These are phyloP conservation scores for Blastobasis adustella DNA, from an alignment of 2,888 invertebrate species.

Conservation along the genomic window DNA sequence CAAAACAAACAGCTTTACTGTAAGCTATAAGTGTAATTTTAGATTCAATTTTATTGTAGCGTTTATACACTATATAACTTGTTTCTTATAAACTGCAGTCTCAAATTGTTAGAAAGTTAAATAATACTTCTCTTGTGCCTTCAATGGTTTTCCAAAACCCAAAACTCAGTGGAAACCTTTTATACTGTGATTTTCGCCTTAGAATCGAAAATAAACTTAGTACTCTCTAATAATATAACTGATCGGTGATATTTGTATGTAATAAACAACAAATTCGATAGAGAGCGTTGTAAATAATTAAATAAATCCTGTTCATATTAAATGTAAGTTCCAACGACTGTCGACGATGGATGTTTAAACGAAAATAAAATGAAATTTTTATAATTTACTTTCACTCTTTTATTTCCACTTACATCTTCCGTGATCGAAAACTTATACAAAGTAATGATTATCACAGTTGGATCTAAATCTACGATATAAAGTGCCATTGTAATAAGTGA, in stretches of 20 bases:
- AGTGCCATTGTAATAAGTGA: no score
- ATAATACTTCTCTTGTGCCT: constrained; percentile 16
- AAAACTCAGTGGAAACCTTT: constrained; percentile 19
- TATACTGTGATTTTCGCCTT: constrained; percentile 48
- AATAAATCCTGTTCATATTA: constrained; percentile 30
- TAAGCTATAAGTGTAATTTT: constrained; percentile 65
- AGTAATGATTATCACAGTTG: constrained; percentile 51
- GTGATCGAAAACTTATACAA: not conserved
- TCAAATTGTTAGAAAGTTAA: constrained; percentile 13
- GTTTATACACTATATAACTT: not conserved
- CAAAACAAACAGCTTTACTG: constrained; percentile 66
- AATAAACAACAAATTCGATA: constrained; percentile 11
- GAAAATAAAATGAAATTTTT: constrained; percentile 20
- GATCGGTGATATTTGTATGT: constrained; percentile 4
- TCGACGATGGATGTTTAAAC: constrained; percentile 37
- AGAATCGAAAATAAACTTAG: constrained; percentile 26
- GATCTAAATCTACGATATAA: constrained; percentile 43
- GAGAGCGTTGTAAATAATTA: constrained; percentile 25
- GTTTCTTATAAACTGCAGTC: constrained; percentile 24
- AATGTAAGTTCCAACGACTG: constrained; percentile 35
- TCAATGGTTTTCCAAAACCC: constrained; percentile 18
- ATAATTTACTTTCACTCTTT: constrained; percentile 3
- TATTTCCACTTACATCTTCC: not conserved
- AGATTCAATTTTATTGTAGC: constrained; percentile 27
- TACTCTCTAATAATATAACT: constrained; percentile 9